phyloP scores from a whole-genome alignment of 2,888 invertebrate species.

The Polymixis flavicincta region DNA sequence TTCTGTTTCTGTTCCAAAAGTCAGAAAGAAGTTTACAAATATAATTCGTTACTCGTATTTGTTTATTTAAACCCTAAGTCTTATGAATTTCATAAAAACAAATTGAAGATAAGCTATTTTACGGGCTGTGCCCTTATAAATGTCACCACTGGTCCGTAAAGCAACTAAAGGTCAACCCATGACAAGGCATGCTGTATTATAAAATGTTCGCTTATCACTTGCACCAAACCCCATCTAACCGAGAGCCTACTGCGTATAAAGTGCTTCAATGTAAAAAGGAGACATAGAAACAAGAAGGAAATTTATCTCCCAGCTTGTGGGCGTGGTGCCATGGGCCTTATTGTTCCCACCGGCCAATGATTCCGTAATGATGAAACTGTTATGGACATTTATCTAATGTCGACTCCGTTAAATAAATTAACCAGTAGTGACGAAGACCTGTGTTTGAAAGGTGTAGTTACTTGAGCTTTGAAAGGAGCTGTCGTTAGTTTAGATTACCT shows the following conservation, averaged over 20 bases:
- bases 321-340: constrained; percentile 74
- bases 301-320: constrained; percentile 84
- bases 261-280: constrained; percentile 87
- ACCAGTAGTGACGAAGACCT: constrained; percentile 40
- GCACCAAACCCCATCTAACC: constrained; percentile 71
- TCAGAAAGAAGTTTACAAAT: too few species aligned
- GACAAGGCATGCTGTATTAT: neutral
- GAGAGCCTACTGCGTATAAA: constrained; percentile 88
- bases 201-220: constrained; percentile 61
- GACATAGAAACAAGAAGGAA: constrained; percentile 87
- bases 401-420: constrained; percentile 46
- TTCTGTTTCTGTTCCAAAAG: too few species aligned
- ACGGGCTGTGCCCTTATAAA: too few species aligned
- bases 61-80: too few species aligned
- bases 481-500: constrained; percentile 18
- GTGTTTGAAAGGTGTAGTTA: constrained; percentile 14
- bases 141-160: too few species aligned
- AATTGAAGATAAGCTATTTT: too few species aligned
- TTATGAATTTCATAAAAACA: too few species aligned
- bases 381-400: constrained; percentile 38
- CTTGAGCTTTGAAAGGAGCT: constrained; percentile 6
- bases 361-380: constrained; percentile 58
- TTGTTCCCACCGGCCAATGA: constrained; percentile 69
- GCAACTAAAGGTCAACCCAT: too few species aligned
- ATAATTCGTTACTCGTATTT: too few species aligned